Evolutionary conservation across 2,113 vertebrate genomes (phyloP).

Genomic region (Anoplopoma fimbria): DNA sequence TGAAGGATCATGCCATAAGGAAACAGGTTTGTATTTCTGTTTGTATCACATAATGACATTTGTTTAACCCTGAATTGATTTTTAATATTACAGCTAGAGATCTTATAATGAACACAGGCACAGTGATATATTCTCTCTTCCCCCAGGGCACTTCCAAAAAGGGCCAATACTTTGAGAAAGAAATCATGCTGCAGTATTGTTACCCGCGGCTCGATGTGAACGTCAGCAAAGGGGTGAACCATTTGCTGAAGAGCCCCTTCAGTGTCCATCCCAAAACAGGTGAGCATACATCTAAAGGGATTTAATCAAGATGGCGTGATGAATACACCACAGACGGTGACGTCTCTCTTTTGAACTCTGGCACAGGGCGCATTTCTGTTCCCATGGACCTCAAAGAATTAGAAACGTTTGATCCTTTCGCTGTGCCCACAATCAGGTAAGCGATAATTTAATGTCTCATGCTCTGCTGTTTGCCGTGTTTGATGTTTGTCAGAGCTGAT

Average conservation of each 20-base stretch:
- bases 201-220: slow-evolving; percentile 96
- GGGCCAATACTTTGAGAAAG: slow-evolving; percentile 81
- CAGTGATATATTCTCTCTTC: not conserved
- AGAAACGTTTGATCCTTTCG: slow-evolving; percentile 92
- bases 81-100: not conserved
- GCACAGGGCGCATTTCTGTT: slow-evolving; percentile 92
- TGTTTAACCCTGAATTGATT: not conserved
- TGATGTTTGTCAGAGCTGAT: not conserved
- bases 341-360: not conserved
- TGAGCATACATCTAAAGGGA: slow-evolving; percentile 44
- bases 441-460: not conserved
- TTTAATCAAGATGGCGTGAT: not conserved
- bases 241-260: slow-evolving; percentile 97
- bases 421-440: slow-evolving; percentile 94
- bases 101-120: not conserved
- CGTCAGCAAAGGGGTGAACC: slow-evolving; percentile 95
- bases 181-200: slow-evolving; percentile 97
- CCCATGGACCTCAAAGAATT: slow-evolving; percentile 91
- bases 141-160: slow-evolving; percentile 49
- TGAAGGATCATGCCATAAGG: slow-evolving; percentile 62
- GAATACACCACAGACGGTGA: not conserved
- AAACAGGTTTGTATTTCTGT: slow-evolving; percentile 69
- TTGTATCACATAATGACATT: not conserved
- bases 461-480: not conserved
- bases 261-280: slow-evolving; percentile 98